Evolutionary conservation across 2,113 vertebrate species (phyloP).

Genomic region (Guaruba guarouba): DNA sequence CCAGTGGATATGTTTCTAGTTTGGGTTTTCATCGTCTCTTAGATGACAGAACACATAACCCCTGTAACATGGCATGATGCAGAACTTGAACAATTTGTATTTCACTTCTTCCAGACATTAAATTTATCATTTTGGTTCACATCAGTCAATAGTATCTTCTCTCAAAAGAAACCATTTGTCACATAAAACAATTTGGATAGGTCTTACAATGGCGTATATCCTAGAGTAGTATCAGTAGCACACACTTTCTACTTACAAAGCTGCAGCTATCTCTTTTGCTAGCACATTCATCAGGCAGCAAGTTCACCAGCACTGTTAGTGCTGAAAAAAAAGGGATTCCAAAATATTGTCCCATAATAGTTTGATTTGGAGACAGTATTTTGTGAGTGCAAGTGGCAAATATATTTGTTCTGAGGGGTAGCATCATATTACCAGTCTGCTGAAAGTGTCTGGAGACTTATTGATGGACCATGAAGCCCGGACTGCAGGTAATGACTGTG

Average conservation of each 20-base stretch:
- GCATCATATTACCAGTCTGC: not conserved
- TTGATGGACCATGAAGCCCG: not conserved
- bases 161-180: not conserved
- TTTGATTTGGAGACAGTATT: not conserved
- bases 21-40: not conserved
- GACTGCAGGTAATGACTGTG: not conserved
- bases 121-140: not conserved
- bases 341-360: not conserved
- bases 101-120: not conserved
- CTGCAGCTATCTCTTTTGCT: not conserved
- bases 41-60: not conserved
- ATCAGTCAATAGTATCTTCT: not conserved
- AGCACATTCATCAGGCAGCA: not conserved
- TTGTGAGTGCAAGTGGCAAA: not conserved
- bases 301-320: not conserved
- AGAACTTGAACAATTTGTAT: not conserved
- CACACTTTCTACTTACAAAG: not conserved
- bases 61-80: not conserved
- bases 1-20: not conserved
- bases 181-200: fast-evolving
- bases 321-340: not conserved
- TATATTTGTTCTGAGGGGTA: not conserved
- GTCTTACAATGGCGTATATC: not conserved
- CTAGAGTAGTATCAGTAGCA: not conserved
- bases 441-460: not conserved